Percentiles rank a stretch among this genome's conserved stretches.
phyloP scores from a whole-genome alignment of 30 jellyfish, hydroid and myxozoan genomes.

The Hydractinia echinata region DNA sequence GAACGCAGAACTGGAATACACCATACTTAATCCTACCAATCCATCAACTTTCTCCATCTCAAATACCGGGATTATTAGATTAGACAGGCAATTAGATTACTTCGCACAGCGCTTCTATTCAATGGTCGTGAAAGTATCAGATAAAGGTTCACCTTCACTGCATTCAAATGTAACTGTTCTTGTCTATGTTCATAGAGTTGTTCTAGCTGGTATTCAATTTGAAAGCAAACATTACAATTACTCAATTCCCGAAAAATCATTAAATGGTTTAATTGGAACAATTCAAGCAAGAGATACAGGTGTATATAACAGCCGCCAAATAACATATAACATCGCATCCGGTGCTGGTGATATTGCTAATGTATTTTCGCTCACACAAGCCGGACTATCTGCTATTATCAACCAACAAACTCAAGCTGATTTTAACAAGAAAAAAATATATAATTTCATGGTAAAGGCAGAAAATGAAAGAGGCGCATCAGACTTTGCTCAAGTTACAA shows the following conservation, averaged over 20 bases:
- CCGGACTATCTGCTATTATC: background rate
- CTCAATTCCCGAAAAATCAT: constrained; percentile 26
- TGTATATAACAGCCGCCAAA: constrained; percentile 30
- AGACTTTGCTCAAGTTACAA: constrained; percentile 51
- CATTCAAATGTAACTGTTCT: constrained; percentile 22
- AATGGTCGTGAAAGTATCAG: constrained; percentile 22
- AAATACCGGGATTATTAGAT: constrained; percentile 38
- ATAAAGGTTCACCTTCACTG: constrained; percentile 40
- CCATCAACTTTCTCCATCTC: constrained; percentile 23
- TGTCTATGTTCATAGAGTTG: constrained; percentile 30
- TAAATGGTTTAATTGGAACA: constrained; percentile 28
- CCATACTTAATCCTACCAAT: constrained; percentile 21
- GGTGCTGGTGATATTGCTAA: constrained; percentile 21
- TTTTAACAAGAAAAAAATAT: background rate
- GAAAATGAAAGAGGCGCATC: constrained; percentile 50
- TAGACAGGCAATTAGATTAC: constrained; percentile 29
- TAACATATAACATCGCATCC: constrained; percentile 34
- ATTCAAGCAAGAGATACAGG: constrained; percentile 46
- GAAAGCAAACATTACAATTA: constrained; percentile 28
- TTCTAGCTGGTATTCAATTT: constrained; percentile 32
- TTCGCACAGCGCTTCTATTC: constrained; percentile 19
- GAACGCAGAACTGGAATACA: constrained; percentile 30
- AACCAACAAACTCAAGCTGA: background rate
- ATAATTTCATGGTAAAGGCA: constrained; percentile 48
- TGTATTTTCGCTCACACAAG: constrained; percentile 10